These are phyloP conservation scores for Muschampia plurimacula DNA, from an alignment of 2,888 invertebrate genomes.

Conservation along the genomic window DNA sequence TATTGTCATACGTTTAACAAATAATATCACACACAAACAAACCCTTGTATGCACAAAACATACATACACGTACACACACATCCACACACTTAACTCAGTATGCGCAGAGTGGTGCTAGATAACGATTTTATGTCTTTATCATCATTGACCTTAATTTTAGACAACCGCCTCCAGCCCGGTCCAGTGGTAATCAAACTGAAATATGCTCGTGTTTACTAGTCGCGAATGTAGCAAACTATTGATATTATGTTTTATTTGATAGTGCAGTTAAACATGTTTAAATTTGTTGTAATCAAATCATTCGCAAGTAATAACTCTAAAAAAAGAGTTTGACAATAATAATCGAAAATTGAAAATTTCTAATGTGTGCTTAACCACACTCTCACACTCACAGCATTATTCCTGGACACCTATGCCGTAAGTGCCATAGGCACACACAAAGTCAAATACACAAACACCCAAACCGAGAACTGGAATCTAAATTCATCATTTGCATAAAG, in stretches of 20 bases:
- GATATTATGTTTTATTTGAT: slow-evolving; percentile 5
- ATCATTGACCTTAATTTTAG: slow-evolving; percentile 79
- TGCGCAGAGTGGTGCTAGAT: slow-evolving; percentile 51
- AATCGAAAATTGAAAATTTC: too few relatives aligned
- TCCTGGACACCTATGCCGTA: too few relatives aligned
- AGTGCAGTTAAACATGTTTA: background rate
- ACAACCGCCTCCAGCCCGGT: slow-evolving; percentile 36
- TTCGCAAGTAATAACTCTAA: too few relatives aligned
- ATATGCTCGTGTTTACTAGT: slow-evolving; percentile 28
- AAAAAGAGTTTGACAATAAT: too few relatives aligned
- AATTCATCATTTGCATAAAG: too few relatives aligned
- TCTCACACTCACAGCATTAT: too few relatives aligned
- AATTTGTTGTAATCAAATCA: background rate
- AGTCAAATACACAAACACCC: too few relatives aligned
- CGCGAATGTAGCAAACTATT: background rate
- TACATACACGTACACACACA: background rate
- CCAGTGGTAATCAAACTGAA: slow-evolving; percentile 25
- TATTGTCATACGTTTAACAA: background rate
- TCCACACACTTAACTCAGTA: background rate
- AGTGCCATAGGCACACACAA: too few relatives aligned
- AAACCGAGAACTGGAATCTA: too few relatives aligned
- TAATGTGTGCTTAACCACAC: too few relatives aligned
- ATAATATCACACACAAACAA: background rate
- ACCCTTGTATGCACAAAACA: too few relatives aligned
- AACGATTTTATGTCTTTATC: slow-evolving; percentile 68